Evolutionary conservation across 2,888 invertebrate species (phyloP), one percentile per base, ranked within the genome.

Genomic region (Saturnia japonica): DNA sequence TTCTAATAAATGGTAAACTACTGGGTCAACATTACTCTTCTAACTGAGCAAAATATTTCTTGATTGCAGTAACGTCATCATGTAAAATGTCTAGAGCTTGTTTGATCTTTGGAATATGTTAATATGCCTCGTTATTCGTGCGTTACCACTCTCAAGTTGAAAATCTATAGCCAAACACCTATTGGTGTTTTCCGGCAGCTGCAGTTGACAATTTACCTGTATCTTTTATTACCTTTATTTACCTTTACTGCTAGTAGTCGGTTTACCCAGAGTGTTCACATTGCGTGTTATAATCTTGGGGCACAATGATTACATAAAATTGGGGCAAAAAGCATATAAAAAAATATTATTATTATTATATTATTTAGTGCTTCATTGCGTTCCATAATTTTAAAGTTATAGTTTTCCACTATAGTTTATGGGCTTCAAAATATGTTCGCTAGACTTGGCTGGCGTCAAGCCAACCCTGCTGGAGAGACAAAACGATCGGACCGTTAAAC

Each of bases 401-500:
- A 28, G 12, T 28, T 12, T 16, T 25, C 57, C 57, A 54, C 9
- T 22, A 54, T 11, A 54, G n/a, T 54, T 54, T 54, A 51, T 51
- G 11, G n/a, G 22, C 22, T 54, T 54, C 54, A 22, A 54, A 86
- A 78, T 74, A 72, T 82, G 78, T 87, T 88, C 87, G 87, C 86
- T 87, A 73, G 75, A 74, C 72, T 73, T 74, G 71, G 79, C 86
- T 88, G 88, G 88, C 88, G 80, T 72, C 70, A 79, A 77, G 86
- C 88, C 88, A 88, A 88, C 84, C 84, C 83, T 80, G 81, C 75
- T 79, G 76, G 78, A 74, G 78, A 78, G 79, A 80, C 81, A 80
- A 82, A 87, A 83, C 85, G 87, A 85, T 85, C 85, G 81, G 84
- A 84, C 83, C 86, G 86, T 84, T 89, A 87, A 89, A 89, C 86